phyloP scores from a whole-genome alignment of 1,140 invertebrate genomes.

The Bathynomus jamesi region DNA sequence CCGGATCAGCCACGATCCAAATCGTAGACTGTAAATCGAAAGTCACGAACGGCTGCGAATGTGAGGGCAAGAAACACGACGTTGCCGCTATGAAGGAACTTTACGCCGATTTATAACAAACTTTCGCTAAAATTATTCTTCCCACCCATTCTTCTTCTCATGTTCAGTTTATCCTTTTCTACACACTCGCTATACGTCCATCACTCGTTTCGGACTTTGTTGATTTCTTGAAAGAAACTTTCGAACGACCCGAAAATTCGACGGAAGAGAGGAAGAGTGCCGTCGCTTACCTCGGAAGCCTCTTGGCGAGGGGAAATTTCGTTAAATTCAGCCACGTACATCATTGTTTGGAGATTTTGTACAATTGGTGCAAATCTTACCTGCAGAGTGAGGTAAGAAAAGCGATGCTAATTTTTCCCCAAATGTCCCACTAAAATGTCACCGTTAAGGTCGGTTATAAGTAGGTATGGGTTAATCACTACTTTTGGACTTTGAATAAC shows the following conservation, averaged over 20 bases:
- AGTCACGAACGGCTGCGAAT: not conserved
- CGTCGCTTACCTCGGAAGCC: not conserved
- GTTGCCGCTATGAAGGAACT: not conserved
- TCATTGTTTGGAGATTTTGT: not conserved
- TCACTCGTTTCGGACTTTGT: not conserved
- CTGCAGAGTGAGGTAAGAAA: not conserved
- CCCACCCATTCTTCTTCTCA: not conserved
- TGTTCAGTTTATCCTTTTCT: not conserved
- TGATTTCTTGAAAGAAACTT: not conserved
- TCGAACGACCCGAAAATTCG: not conserved
- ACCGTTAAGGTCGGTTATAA: too few relatives aligned
- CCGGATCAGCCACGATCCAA: too few relatives aligned
- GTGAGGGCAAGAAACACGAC: not conserved
- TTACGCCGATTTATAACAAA: not conserved
- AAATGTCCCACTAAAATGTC: too few relatives aligned
- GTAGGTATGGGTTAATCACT: too few relatives aligned
- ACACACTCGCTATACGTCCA: not conserved
- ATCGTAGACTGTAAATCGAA: not conserved
- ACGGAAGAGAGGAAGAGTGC: not conserved
- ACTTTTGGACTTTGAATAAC: too few relatives aligned
- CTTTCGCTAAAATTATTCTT: not conserved
- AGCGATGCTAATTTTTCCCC: too few relatives aligned
- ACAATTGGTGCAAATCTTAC: not conserved
- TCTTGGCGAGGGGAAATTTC: not conserved
- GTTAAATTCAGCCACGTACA: not conserved